Base-by-base conservation (phyloP, 2,888 invertebrate genomes). In the Eudemis profundana region DNA sequence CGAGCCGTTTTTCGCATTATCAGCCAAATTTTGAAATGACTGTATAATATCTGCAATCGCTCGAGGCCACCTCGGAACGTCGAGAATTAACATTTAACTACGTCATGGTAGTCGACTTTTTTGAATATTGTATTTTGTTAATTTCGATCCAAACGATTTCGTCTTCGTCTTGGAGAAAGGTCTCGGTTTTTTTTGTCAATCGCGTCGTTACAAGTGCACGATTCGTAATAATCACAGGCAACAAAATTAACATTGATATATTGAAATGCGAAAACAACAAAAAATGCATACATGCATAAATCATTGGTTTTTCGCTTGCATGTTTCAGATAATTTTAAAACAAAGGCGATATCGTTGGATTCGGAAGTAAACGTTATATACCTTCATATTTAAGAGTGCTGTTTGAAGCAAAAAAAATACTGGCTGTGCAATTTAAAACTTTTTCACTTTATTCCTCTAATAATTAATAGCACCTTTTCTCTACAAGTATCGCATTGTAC, bases 381-480 rank as follows among this genome's bases (percentile, higher is more conserved):
- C 36, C 12, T 21, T 12, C n/a, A n/a, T n/a, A n/a, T n/a, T 27
- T n/a, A 27, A 54, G 27, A 42, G 27, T 54, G 54, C 17, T 42
- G 42, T 49, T 51, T 29, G 33, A 33, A 33, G 29, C 29, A 12
- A 40, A 62, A 53, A 56, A 53, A 54, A 56, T 21, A 56, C 56
- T 56, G 29, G 29, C 40, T 50, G 46, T 59, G 33, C 56, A 57
- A 36, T 51, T 44, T 27, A 44, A 15, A 64, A 57, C 42, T 57
- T 59, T 42, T 36, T 46, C 57, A 59, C 50, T 64, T 59, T 64
- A 57, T 59, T 63, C 50, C 15, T 56, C 40, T 36, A n/a, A n/a
- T n/a, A n/a, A n/a, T 33, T 33, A 57, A 29, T 44, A 50, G 50
- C 64, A 64, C 64, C 64, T 57, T 50, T 27, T 17, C 15, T 64